phyloP scores from a whole-genome alignment of 1,140 invertebrate genomes.

The Scaptomyza montana region DNA sequence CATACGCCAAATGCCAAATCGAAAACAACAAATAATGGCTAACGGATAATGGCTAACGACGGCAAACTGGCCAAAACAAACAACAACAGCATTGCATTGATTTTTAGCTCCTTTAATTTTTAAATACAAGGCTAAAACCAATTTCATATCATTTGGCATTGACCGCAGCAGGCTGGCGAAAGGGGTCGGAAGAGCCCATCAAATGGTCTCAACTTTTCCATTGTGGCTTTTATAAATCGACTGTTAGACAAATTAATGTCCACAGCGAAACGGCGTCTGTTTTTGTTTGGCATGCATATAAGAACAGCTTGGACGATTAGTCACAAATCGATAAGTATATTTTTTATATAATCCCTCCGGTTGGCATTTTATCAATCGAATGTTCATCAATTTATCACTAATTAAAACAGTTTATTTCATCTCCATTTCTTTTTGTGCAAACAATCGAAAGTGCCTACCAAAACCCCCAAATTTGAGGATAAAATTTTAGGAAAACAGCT shows the following conservation, averaged over 20 bases:
- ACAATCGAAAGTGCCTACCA: background rate
- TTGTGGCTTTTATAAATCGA: background rate
- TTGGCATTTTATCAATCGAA: slow-evolving; percentile 43
- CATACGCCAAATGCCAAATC: slow-evolving; percentile 70
- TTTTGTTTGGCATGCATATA: slow-evolving; percentile 14
- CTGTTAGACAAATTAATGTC: slow-evolving; percentile 41
- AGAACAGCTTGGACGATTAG: slow-evolving; percentile 35
- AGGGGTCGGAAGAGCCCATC: slow-evolving; percentile 39
- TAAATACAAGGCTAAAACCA: slow-evolving; percentile 75
- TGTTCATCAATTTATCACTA: slow-evolving; percentile 42
- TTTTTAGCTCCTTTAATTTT: slow-evolving; percentile 70
- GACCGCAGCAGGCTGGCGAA: slow-evolving; percentile 7
- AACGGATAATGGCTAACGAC: slow-evolving; percentile 16
- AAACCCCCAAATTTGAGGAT: too few relatives aligned
- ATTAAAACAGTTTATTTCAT: slow-evolving; percentile 40
- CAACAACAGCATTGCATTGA: slow-evolving; percentile 53
- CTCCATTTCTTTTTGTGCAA: background rate
- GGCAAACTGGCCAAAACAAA: slow-evolving; percentile 24
- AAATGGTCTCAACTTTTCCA: slow-evolving; percentile 65
- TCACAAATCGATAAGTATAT: slow-evolving; percentile 48
- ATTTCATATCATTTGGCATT: slow-evolving; percentile 79
- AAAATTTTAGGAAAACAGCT: too few relatives aligned
- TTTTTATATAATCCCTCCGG: slow-evolving; percentile 43
- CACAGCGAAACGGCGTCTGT: slow-evolving; percentile 26
- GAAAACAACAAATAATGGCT: slow-evolving; percentile 5